phyloP scores from a whole-genome alignment of 2,113 vertebrate genomes.

The Heterocephalus glaber region DNA sequence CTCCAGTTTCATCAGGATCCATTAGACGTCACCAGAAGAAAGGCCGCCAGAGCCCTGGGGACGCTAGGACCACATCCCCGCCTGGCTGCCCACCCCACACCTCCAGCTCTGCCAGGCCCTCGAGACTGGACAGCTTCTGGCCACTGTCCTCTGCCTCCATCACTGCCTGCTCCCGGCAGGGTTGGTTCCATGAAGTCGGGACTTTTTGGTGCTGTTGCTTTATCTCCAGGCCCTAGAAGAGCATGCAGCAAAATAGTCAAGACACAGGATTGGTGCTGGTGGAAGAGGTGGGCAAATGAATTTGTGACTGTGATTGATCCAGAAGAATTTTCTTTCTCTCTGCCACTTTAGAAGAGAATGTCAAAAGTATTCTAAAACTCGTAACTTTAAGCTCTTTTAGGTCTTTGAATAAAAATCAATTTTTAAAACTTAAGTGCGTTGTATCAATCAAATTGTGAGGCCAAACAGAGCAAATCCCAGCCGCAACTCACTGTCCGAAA shows the following conservation, averaged over 20 bases:
- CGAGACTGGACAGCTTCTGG: background rate
- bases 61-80: background rate
- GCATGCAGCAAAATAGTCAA: background rate
- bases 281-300: background rate
- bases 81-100: background rate
- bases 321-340: conserved; percentile 23
- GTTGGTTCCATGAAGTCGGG: background rate
- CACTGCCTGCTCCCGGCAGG: background rate
- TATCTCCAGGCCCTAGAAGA: background rate
- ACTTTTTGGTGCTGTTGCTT: background rate
- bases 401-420: conserved; percentile 18
- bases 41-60: background rate
- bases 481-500: background rate
- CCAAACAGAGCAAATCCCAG: background rate
- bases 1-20: background rate
- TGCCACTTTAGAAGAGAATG: conserved; percentile 27
- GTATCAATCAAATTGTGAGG: background rate
- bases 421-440: background rate
- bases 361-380: conserved; percentile 15
- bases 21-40: background rate
- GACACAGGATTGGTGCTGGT: background rate
- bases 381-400: conserved; percentile 16
- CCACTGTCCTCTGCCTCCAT: background rate
- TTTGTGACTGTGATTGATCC: background rate
- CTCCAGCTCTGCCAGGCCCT: background rate